These are phyloP conservation scores for Cremastinae sp. DNA, from an alignment of 2,888 invertebrate species.

Conservation along the genomic window DNA sequence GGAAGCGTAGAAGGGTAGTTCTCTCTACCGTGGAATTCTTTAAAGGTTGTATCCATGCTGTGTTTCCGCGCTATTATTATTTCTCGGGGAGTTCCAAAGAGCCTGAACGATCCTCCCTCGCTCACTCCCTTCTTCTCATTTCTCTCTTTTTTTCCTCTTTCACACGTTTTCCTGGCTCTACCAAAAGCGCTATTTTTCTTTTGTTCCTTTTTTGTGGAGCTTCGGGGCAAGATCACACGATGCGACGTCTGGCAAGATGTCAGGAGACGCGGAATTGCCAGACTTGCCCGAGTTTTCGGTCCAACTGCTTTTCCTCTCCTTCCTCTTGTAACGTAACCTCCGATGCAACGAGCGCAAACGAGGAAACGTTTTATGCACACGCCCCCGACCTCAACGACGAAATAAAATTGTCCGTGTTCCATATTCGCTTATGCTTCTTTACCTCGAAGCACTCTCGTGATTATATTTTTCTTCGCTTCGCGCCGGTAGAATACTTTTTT, in stretches of 20 bases:
- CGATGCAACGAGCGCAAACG: slow-evolving; percentile 25
- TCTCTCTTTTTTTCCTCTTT: slow-evolving; percentile 19
- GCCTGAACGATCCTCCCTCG: slow-evolving; percentile 33
- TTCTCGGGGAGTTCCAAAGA: slow-evolving; percentile 42
- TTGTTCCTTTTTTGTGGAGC: no score
- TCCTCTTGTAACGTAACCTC: slow-evolving; percentile 20
- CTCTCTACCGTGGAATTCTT: slow-evolving; percentile 62
- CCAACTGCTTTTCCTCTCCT: no score
- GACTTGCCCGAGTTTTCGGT: slow-evolving; percentile 51
- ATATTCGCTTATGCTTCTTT: slow-evolving; percentile 3
- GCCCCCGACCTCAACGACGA: slow-evolving; percentile 9
- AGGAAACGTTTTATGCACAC: slow-evolving; percentile 46
- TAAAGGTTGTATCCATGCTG: slow-evolving; percentile 51
- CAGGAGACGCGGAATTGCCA: slow-evolving; percentile 54
- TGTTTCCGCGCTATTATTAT: slow-evolving; percentile 55
- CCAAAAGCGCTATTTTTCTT: no score
- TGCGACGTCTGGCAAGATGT: slow-evolving; percentile 54
- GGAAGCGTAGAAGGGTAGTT: slow-evolving; percentile 52
- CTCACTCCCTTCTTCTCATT: slow-evolving; percentile 8
- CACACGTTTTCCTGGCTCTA: no score
- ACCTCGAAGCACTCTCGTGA: slow-evolving; percentile 5
- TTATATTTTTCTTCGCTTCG: slow-evolving; percentile 19
- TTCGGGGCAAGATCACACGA: slow-evolving; percentile 25
- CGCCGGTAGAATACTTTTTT: no score
- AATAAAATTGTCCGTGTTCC: slow-evolving; percentile 43